Base-by-base conservation (phyloP, 2,888 invertebrate genomes). In the Bombylius discolor region DNA sequence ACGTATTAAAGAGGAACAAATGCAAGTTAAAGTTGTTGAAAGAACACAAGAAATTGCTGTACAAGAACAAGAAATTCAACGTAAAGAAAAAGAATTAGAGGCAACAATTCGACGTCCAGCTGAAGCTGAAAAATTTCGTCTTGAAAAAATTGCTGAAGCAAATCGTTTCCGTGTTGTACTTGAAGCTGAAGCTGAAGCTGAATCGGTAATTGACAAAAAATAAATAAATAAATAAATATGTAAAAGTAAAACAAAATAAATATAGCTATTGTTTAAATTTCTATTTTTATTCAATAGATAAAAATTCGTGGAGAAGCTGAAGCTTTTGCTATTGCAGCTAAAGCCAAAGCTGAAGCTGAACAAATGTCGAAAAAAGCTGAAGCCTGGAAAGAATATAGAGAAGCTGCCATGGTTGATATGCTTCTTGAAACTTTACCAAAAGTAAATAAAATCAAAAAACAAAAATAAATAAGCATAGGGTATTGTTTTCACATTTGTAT, bases 321-420 rank as follows among this genome's bases (percentile, higher is more conserved):
- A 74, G 96, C 97, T 1, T 95, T 82, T 72, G 93, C 97, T 33
- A 89, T 97, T 68, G 86, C 90, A 66, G 94, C 92, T 0, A 94
- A 93, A 75, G 97, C 96, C 1, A 89, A 84, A 63, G 97, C 97
- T 4, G 97, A 98, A 69, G 94, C 96, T 0, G 94, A 93, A 72
- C 96, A 96, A 76, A 95, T 97, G 92, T 83, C 89, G 1, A 92
- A 92, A 77, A 98, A 97, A 69, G 97, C 96, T 0, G 95, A 95
- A 65, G 97, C 98, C 14, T 97, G 89, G 87, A 89, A 88, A 69
- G 94, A 96, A 68, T 98, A 97, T 73, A 90, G 94, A 63, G 92
- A 89, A 53, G 94, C 95, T 42, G 94, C 95, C 12, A 90, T 94
- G 87, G 84, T 93, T 58, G 96, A 97, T 69, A 97, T 98, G 96